Conservation (phyloP, 1,140 invertebrate species). For the Berghia stephanieae region DNA sequence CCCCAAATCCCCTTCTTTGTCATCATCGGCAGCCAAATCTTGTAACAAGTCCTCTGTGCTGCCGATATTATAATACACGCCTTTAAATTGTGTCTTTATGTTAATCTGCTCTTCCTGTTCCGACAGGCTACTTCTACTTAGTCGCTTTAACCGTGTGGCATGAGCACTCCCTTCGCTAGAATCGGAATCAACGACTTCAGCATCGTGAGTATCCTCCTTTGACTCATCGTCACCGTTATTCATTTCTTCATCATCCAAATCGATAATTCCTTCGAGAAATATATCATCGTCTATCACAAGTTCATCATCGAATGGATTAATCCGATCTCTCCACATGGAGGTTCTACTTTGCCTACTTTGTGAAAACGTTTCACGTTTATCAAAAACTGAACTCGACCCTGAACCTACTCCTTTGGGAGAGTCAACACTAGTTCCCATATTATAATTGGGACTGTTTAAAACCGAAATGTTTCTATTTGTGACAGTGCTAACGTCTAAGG, state of each 20-base stretch:
- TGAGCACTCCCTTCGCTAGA: neutral
- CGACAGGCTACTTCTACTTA: conserved; percentile 16
- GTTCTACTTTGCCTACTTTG: too few relatives aligned
- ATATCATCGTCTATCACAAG: conserved; percentile 3
- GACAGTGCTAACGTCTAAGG: too few relatives aligned
- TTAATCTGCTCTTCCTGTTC: conserved; percentile 23
- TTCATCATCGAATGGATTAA: conserved; percentile 13
- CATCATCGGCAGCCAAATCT: too few relatives aligned
- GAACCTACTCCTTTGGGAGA: too few relatives aligned
- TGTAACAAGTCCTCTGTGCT: conserved; percentile 29
- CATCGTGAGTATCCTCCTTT: neutral
- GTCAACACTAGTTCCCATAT: too few relatives aligned
- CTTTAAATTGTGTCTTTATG: conserved; percentile 27
- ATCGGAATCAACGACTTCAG: neutral
- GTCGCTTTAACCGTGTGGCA: conserved; percentile 9
- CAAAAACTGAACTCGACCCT: too few relatives aligned
- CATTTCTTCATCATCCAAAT: neutral
- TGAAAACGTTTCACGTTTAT: too few relatives aligned
- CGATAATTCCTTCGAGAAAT: neutral
- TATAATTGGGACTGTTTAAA: too few relatives aligned
- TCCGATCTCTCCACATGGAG: neutral
- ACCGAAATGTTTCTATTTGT: too few relatives aligned
- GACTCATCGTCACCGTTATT: neutral
- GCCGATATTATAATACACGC: conserved; percentile 27
- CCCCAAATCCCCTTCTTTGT: too few relatives aligned